A percentile compares a stretch with the other conserved stretches of the same genome.
phyloP scores from a whole-genome alignment of 2,797 vertebrate species.

The Phoxinus dragarum region DNA sequence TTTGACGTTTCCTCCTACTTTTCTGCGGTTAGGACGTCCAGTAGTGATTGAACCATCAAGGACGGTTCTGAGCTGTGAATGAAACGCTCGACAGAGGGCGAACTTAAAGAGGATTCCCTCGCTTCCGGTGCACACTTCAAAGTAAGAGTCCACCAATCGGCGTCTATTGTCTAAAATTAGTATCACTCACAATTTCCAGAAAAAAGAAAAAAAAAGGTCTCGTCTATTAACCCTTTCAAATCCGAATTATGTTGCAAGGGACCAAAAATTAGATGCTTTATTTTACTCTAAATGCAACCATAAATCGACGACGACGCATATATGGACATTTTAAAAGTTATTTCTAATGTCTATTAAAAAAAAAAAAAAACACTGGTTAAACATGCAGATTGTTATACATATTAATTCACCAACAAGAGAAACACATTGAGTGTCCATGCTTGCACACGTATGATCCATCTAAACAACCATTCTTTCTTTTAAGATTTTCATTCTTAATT shows the following conservation, averaged over 20 bases:
- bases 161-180: conserved; percentile 50
- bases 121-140: conserved; percentile 69
- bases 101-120: conserved; percentile 61
- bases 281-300: background rate
- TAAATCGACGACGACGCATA: background rate
- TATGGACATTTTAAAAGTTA: too few relatives aligned
- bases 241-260: background rate
- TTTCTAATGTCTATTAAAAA: background rate
- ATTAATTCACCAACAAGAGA: background rate
- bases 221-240: background rate
- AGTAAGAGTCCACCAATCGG: conserved; percentile 69
- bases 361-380: background rate
- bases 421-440: background rate
- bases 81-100: conserved; percentile 30
- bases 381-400: background rate
- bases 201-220: too few relatives aligned
- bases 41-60: conserved; percentile 44
- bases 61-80: conserved; percentile 11
- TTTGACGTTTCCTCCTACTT: conserved; percentile 57
- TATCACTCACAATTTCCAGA: conserved; percentile 26
- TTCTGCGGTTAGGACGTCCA: conserved; percentile 45
- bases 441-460: background rate
- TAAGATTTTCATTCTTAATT: background rate
- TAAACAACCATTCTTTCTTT: background rate
- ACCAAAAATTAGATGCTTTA: background rate